Conservation (phyloP, 2,113 vertebrate species). For the Oriolus oriolus region DNA sequence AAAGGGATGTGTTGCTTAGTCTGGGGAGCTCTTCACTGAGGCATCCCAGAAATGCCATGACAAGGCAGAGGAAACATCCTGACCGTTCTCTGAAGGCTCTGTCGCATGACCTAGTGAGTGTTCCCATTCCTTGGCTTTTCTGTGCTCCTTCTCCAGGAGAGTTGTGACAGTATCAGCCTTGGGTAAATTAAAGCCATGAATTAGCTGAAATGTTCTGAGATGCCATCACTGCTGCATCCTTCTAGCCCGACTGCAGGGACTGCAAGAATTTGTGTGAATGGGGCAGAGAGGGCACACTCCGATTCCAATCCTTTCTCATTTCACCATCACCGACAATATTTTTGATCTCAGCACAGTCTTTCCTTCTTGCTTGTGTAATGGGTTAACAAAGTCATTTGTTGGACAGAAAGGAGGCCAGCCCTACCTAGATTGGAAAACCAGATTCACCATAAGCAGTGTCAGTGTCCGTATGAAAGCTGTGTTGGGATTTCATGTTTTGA, state of each 20-base stretch:
- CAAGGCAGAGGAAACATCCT: background rate
- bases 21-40: background rate
- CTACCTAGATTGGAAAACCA: background rate
- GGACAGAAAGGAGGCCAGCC: background rate
- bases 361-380: background rate
- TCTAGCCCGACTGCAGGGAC: background rate
- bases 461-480: background rate
- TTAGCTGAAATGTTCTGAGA: background rate
- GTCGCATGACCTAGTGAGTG: background rate
- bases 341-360: background rate
- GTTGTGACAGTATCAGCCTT: background rate
- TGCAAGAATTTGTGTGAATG: background rate
- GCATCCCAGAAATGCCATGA: constrained; percentile 2
- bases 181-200: background rate
- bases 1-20: background rate
- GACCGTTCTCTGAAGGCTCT: background rate
- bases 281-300: background rate
- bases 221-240: background rate
- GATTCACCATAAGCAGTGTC: background rate
- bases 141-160: background rate
- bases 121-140: background rate
- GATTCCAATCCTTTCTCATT: background rate
- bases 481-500: background rate
- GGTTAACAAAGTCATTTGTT: background rate
- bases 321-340: background rate